Percentiles rank a stretch among this genome's conserved stretches.
Conservation (phyloP, 2,113 vertebrate genomes). For the Sitta europaea region DNA sequence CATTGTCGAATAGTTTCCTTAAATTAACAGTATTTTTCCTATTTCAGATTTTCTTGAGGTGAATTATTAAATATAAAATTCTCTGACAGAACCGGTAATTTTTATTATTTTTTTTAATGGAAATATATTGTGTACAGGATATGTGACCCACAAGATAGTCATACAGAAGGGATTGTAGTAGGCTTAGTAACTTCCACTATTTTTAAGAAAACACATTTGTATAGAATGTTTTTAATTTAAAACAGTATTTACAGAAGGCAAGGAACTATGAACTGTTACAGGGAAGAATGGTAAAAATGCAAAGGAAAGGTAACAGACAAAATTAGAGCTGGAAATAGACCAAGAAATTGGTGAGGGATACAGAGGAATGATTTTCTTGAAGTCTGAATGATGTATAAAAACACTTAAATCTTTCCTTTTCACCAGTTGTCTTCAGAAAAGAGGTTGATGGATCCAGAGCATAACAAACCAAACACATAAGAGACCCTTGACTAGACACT, state of each 20-base stretch:
- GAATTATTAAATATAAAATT: not conserved
- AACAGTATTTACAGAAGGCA: not conserved
- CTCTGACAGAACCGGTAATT: fast-evolving
- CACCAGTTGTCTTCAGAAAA: not conserved
- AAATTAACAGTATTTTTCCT: not conserved
- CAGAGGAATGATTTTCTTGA: not conserved
- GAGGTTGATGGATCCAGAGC: not conserved
- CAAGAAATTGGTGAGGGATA: not conserved
- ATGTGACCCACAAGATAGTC: not conserved
- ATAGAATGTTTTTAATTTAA: not conserved
- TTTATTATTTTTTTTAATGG: not conserved
- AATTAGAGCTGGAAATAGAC: not conserved
- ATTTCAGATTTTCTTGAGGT: not conserved
- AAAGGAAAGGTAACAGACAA: not conserved
- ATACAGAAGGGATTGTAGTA: not conserved
- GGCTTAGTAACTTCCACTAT: not conserved
- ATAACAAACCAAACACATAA: not conserved
- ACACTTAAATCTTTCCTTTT: not conserved
- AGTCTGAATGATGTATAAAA: not conserved
- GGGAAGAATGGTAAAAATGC: not conserved
- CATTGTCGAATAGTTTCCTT: not conserved
- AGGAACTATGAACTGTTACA: not conserved
- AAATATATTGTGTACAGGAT: not conserved
- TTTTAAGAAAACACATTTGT: not conserved
- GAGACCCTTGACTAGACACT: not conserved